Conservation (phyloP, 2,113 vertebrate species). For the Etheostoma cragini region DNA sequence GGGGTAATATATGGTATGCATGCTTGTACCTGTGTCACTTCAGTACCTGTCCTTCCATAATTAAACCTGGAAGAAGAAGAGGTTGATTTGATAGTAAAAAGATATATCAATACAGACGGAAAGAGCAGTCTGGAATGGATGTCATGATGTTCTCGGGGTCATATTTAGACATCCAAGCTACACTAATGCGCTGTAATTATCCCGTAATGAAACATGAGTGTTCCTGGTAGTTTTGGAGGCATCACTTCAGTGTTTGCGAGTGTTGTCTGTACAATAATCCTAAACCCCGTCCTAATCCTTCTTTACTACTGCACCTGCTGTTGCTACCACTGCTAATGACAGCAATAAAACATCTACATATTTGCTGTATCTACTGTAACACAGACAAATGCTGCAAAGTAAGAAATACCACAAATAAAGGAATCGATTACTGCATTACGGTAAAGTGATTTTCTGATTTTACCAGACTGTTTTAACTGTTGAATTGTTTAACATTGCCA, state of each 20-base stretch:
- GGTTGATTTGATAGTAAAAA: constrained; percentile 51
- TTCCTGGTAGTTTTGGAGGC: constrained; percentile 47
- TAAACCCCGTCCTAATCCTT: constrained; percentile 53
- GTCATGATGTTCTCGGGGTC: constrained; percentile 54
- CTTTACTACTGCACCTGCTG: constrained; percentile 31
- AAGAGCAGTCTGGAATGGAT: constrained; percentile 13
- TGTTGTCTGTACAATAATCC: constrained; percentile 50
- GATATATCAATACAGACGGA: constrained; percentile 43
- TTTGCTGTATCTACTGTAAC: neutral
- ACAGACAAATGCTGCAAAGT: neutral
- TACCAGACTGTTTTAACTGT: too few relatives aligned
- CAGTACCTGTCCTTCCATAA: constrained; percentile 69
- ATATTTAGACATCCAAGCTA: constrained; percentile 60
- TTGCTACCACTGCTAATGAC: constrained; percentile 2
- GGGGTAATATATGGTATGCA: neutral
- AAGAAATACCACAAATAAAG: neutral
- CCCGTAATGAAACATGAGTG: constrained; percentile 68
- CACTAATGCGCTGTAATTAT: constrained; percentile 71
- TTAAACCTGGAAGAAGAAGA: constrained; percentile 62
- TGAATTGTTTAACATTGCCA: too few relatives aligned
- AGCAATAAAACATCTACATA: neutral
- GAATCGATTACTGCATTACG: neutral
- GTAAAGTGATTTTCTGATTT: too few relatives aligned
- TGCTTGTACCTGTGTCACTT: constrained; percentile 48
- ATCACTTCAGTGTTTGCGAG: constrained; percentile 17